Conservation (phyloP, 2,113 vertebrate species). For the Mellivora capensis region DNA sequence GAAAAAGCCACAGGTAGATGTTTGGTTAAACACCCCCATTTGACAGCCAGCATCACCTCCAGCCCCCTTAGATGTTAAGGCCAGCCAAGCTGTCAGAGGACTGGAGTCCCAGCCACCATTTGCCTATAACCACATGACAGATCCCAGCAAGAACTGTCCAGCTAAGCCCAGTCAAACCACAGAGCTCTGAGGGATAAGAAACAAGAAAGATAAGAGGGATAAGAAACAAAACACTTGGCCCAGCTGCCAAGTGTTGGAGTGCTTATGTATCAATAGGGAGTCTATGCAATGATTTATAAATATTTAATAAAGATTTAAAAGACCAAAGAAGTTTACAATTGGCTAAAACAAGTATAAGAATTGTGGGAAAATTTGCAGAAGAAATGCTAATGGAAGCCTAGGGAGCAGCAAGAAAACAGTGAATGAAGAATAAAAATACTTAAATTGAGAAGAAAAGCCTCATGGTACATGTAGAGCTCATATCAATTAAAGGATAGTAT, state of each 20-base stretch:
- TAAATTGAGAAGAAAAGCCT: not conserved
- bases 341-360: not conserved
- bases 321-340: not conserved
- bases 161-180: not conserved
- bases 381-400: not conserved
- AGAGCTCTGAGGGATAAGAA: not conserved
- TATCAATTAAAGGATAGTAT: not conserved
- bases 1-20: not conserved
- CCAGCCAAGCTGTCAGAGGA: not conserved
- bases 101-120: not conserved
- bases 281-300: not conserved
- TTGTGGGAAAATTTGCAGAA: not conserved
- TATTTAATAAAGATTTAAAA: not conserved
- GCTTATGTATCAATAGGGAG: not conserved
- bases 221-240: not conserved
- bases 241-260: not conserved
- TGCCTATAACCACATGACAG: not conserved
- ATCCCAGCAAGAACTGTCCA: not conserved
- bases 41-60: not conserved
- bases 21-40: not conserved
- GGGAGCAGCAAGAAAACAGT: not conserved
- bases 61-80: not conserved
- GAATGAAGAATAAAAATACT: not conserved
- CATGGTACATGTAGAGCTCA: not conserved
- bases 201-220: not conserved